A percentile compares a stretch with the other conserved stretches of the same genome.
phyloP scores from a whole-genome alignment of 2,888 invertebrate species.

The Drosophila seclusa region DNA sequence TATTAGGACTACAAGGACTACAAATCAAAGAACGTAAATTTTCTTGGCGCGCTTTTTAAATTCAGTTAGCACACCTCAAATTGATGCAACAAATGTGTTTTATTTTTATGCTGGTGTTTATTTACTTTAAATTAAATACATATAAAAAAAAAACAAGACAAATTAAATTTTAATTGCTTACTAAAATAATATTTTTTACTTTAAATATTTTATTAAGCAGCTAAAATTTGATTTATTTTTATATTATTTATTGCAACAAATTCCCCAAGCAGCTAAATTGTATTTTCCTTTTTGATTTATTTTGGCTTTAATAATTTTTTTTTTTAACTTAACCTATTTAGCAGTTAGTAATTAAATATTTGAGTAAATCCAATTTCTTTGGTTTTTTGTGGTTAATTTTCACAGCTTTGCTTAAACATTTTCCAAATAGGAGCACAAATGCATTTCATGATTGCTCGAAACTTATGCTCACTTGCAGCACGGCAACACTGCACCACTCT shows the following conservation, averaged over 20 bases:
- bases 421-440: neutral
- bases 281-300: neutral
- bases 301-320: neutral
- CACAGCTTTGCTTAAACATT: neutral
- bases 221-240: neutral
- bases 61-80: neutral
- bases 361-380: neutral
- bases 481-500: constrained; percentile 66
- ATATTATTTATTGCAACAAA: neutral
- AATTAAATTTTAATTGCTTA: neutral
- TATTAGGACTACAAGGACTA: constrained; percentile 67
- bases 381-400: neutral
- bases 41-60: constrained; percentile 61
- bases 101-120: neutral
- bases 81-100: neutral
- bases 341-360: neutral
- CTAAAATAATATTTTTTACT: neutral
- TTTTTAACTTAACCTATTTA: neutral
- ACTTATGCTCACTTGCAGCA: constrained; percentile 53
- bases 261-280: neutral
- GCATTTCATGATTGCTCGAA: constrained; percentile 40
- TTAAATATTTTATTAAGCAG: neutral
- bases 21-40: constrained; percentile 29
- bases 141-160: neutral
- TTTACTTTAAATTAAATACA: neutral